Evolutionary conservation across 2,888 invertebrate genomes (phyloP), one percentile per base, ranked within the genome.

Genomic region (Lutraria lutraria): DNA sequence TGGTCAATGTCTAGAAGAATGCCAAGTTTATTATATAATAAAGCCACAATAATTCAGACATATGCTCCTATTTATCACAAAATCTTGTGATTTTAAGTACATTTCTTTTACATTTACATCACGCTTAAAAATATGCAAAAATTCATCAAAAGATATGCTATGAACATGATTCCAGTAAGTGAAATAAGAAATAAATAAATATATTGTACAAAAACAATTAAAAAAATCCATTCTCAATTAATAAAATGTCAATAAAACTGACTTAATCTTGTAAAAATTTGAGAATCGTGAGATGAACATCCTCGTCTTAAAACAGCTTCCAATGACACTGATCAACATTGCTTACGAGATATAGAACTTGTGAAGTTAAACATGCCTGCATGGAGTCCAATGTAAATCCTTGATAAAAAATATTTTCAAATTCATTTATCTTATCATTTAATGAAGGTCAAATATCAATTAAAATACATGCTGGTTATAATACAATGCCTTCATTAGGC

Each of bases 121-220:
- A 68, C n/a, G 63, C 25, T 68, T 68, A 68, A 68, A 68, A 68
- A 25, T 68, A 68, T 25, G n/a, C n/a, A 25, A 68, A n/a, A 68
- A 68, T 68, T 68, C 63, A 68, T 68, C 63, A 68, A 68, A 43
- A 25, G 63, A 25, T 68, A 68, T 68, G 25, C n/a, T 68, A 68
- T 68, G 63, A 68, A 68, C 63, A 25, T 25, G n/a, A 25, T 68
- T 68, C n/a, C 63, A 25, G 21, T 68, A 68, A 68, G 76, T 34
- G 34, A 76, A 16, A 76, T 76, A 34, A 34, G 76, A 34, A 76
- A 76, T 76, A 76, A 76, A 76, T 76, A 76, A 76, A 76, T 76
- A 76, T 31, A 34, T 76, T 76, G 34, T 76, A 76, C 76, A 76
- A 76, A 76, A 76, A 0, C 19, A 31, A 19, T 76, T 31, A 31